A percentile compares a stretch with the other conserved stretches of the same genome.
These are phyloP conservation scores for Heliconius himera DNA, from an alignment of 1,140 invertebrate genomes.

Conservation along the genomic window DNA sequence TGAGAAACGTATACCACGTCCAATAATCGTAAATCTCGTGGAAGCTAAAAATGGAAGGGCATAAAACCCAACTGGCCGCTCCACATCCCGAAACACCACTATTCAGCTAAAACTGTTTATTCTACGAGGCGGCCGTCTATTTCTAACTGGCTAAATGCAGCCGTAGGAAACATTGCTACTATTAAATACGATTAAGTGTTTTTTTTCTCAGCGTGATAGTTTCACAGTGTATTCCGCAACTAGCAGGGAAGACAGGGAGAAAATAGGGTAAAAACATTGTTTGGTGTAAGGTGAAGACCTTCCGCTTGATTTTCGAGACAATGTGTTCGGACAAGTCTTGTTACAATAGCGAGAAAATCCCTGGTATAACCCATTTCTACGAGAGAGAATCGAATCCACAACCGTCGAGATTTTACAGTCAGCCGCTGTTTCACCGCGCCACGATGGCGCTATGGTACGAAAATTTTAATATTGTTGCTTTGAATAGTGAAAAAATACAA, in stretches of 20 bases:
- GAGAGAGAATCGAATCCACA: no score
- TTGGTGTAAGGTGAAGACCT: no score
- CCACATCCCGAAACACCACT: slow-evolving; percentile 55
- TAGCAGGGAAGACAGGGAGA: neutral
- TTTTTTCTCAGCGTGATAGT: neutral
- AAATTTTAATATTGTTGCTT: no score
- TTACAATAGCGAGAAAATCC: no score
- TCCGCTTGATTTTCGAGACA: no score
- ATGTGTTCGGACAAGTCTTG: neutral
- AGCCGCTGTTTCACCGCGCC: no score
- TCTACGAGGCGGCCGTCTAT: slow-evolving; percentile 59
- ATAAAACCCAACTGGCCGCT: slow-evolving; percentile 42
- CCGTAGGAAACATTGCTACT: slow-evolving; percentile 30
- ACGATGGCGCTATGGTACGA: no score
- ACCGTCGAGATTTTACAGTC: no score
- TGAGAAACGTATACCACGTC: slow-evolving; percentile 2
- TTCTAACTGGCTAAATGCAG: slow-evolving; percentile 62
- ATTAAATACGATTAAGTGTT: neutral
- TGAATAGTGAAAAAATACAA: no score
- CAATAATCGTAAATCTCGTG: slow-evolving; percentile 9
- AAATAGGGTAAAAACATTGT: neutral
- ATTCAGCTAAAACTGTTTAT: slow-evolving; percentile 61
- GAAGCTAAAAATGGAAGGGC: slow-evolving; percentile 24
- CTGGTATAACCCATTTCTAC: no score
- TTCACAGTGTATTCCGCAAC: neutral